Evolutionary conservation across 2,888 invertebrate genomes (phyloP), one percentile per base, ranked within the genome.

Genomic region (Lycia hirtaria): DNA sequence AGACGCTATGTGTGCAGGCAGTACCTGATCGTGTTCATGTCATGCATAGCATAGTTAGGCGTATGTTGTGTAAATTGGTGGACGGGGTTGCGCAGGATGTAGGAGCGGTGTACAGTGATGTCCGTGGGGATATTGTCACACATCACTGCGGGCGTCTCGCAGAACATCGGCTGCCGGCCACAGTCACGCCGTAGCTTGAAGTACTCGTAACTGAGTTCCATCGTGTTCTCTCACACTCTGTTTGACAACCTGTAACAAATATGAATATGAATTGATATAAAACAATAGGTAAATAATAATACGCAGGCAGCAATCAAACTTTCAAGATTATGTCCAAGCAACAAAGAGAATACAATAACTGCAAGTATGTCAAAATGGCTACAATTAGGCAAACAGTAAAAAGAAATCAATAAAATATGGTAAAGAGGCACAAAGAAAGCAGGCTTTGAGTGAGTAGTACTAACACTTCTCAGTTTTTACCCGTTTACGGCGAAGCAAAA

Each of bases 21-120:
- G 0, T 56, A 87, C 88, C 89, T 74, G 26, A 80, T 68, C 22
- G 96, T 96, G 78, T 96, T 96, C 63, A 94, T 85, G 68, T 84
- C 69, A 57, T 89, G 83, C 51, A 82, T 72, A 9, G 89, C 84
- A 70, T 75, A 86, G 63, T 60, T 60, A 17, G 89, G 91, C 40
- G 87, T 75, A 67, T 89, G 81, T 75, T 93, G 93, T n/a, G 86
- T 89, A 53, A 75, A 76, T 64, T 85, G 78, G 63, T 93, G 84
- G 54, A 93, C 91, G 0, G 93, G 93, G 81, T 93, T 92, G 44
- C 93, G 81, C 60, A 93, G 80, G n/a, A 92, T 81, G 71, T 85
- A 93, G 59, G 77, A 68, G 60, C 77, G 78, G 68, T 83, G 85
- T 58, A 88, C 80, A 0, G 62, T 52, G 1, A 66, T 56, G 67